Percentiles rank a stretch among this genome's conserved stretches.
Evolutionary conservation across 2,797 vertebrate genomes (phyloP).

Genomic region (Macropus fuliginosus): DNA sequence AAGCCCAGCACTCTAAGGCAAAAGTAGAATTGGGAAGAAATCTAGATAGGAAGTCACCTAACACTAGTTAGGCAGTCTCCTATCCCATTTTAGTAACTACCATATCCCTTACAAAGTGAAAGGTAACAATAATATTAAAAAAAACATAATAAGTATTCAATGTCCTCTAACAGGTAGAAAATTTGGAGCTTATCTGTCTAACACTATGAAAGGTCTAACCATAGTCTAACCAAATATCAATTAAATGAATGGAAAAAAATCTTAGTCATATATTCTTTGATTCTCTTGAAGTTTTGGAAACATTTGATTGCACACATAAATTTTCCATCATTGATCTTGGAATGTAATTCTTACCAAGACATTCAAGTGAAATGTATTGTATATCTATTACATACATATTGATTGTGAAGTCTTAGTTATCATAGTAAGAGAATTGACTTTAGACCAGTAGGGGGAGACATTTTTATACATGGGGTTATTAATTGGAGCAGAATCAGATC

Average conservation of each 20-base stretch:
- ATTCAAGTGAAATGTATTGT: too few relatives aligned
- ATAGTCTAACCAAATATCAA: not conserved
- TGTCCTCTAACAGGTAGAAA: not conserved
- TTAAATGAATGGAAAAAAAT: not conserved
- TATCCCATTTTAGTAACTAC: not conserved
- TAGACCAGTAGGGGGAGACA: not conserved
- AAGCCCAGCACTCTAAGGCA: not conserved
- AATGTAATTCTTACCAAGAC: not conserved
- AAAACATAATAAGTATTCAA: not conserved
- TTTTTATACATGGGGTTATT: not conserved
- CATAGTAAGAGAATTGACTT: too few relatives aligned
- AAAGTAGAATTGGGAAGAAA: not conserved
- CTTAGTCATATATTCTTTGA: not conserved
- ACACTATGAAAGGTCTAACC: not conserved
- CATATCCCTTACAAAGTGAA: not conserved
- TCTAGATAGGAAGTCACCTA: not conserved
- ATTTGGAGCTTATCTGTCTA: not conserved
- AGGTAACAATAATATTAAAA: not conserved
- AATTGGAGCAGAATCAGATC: not conserved
- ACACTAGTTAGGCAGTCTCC: not conserved
- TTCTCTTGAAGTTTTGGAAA: not conserved
- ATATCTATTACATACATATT: not conserved
- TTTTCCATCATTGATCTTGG: not conserved
- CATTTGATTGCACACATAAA: not conserved
- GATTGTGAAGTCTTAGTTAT: not conserved